Conservation (phyloP, 2,797 vertebrate species). For the Microctenopoma stevenorrisi region DNA sequence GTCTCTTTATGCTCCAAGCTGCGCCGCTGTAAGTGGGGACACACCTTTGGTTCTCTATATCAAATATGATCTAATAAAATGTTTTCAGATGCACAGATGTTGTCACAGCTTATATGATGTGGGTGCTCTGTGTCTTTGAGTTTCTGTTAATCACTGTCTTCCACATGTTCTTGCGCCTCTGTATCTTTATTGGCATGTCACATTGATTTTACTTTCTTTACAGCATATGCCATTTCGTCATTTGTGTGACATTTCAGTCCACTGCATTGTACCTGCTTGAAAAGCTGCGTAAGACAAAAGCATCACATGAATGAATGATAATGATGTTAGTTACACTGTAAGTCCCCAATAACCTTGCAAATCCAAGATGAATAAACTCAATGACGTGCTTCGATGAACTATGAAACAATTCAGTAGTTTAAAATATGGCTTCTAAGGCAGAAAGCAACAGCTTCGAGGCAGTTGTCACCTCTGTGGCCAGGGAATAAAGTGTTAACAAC, state of each 20-base stretch:
- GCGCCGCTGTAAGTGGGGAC: not conserved
- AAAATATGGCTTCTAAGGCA: conserved; percentile 61
- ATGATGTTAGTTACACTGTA: conserved; percentile 42
- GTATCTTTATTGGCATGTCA: conserved; percentile 3
- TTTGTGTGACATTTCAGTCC: conserved; percentile 1
- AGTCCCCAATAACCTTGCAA: conserved; percentile 58
- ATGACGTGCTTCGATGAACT: conserved; percentile 76
- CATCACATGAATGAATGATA: conserved; percentile 32
- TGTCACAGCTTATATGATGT: no score
- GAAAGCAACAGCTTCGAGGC: conserved; percentile 47
- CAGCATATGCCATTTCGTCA: not conserved
- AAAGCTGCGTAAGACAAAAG: conserved; percentile 22
- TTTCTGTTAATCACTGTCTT: no score
- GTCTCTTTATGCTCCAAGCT: conserved; percentile 11
- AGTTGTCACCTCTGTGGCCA: conserved; percentile 19
- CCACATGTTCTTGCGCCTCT: not conserved
- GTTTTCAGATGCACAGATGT: no score
- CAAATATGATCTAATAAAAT: not conserved
- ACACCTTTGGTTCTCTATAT: conserved; percentile 1
- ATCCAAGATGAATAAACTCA: conserved; percentile 62
- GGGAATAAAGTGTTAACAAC: conserved; percentile 63
- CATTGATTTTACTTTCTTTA: not conserved
- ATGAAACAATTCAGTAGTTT: conserved; percentile 67
- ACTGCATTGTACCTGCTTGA: not conserved
- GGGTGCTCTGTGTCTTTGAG: conserved; percentile 5